Evolutionary conservation across 1,140 invertebrate genomes (phyloP).

Genomic region (Halotydeus destructor): DNA sequence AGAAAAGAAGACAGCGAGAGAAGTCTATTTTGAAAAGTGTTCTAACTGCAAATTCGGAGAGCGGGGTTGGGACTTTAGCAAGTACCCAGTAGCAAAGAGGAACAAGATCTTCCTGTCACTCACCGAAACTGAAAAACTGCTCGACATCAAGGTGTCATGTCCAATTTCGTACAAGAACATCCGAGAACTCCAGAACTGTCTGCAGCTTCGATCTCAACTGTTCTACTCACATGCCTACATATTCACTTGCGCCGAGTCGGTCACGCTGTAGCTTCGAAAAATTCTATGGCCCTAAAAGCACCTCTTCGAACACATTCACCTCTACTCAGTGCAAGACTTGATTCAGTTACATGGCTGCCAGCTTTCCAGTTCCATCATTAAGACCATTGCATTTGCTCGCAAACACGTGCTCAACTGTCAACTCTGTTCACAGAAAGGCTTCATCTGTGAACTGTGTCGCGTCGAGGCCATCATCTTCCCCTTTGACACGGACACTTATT

Average conservation of each 20-base stretch:
- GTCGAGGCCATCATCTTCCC: slow-evolving; percentile 70
- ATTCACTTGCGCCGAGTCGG: slow-evolving; percentile 60
- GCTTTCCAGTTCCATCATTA: slow-evolving; percentile 48
- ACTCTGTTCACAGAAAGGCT: slow-evolving; percentile 73
- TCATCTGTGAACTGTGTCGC: slow-evolving; percentile 78
- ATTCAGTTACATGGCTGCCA: slow-evolving; percentile 26
- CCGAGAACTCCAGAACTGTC: slow-evolving; percentile 47
- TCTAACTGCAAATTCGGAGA: slow-evolving; percentile 53
- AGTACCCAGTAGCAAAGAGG: slow-evolving; percentile 30
- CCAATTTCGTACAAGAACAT: slow-evolving; percentile 52
- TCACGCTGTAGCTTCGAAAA: slow-evolving; percentile 59
- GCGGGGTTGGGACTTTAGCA: slow-evolving; percentile 80
- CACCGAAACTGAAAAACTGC: slow-evolving; percentile 49
- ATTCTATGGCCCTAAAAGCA: slow-evolving; percentile 64
- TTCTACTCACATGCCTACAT: slow-evolving; percentile 66
- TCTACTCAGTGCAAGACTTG: slow-evolving; percentile 47
- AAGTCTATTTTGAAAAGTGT: slow-evolving; percentile 71
- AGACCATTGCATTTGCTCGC: slow-evolving; percentile 51
- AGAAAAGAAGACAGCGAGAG: too few species aligned
- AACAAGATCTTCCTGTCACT: slow-evolving; percentile 39
- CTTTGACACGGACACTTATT: slow-evolving; percentile 66
- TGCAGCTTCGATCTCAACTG: slow-evolving; percentile 50
- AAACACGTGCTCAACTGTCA: slow-evolving; percentile 61
- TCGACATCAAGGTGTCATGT: slow-evolving; percentile 54
- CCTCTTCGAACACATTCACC: slow-evolving; percentile 69